Percentiles rank a stretch among this genome's conserved stretches.
Conservation (phyloP, 2,797 vertebrate genomes). For the Pampus argenteus region DNA sequence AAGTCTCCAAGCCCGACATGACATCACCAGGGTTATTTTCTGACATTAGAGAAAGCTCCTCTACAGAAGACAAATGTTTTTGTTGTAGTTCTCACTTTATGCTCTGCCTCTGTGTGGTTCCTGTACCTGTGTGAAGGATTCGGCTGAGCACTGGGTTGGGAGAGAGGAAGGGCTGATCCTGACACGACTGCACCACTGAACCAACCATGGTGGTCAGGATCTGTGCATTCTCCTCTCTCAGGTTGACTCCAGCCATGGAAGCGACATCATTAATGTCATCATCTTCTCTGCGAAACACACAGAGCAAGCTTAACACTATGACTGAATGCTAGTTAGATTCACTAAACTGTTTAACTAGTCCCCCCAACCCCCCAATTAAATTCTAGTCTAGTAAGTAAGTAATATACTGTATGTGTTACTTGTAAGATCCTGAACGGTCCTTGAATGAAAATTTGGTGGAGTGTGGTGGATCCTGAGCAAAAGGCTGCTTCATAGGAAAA, state of each 20-base stretch:
- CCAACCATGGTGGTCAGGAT: slow-evolving; percentile 88
- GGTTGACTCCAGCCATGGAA: slow-evolving; percentile 90
- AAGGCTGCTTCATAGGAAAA: slow-evolving; percentile 42
- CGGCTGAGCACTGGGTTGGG: slow-evolving; percentile 80
- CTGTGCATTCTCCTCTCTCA: slow-evolving; percentile 88
- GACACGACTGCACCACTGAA: slow-evolving; percentile 89
- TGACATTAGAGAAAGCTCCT: no score
- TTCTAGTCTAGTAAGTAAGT: not conserved
- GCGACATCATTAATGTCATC: slow-evolving; percentile 91
- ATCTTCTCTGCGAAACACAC: slow-evolving; percentile 82
- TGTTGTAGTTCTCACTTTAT: not conserved
- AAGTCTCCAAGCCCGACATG: no score
- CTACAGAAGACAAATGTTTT: no score
- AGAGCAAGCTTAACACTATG: not conserved
- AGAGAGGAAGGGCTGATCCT: slow-evolving; percentile 91
- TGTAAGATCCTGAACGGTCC: slow-evolving; percentile 75
- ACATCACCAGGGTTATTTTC: no score
- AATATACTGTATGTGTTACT: slow-evolving; percentile 60
- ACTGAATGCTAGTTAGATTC: not conserved
- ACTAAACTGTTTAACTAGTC: not conserved
- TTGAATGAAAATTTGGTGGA: slow-evolving; percentile 57
- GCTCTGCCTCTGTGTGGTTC: not conserved
- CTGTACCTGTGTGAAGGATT: slow-evolving; percentile 89
- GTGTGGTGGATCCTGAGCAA: slow-evolving; percentile 47
- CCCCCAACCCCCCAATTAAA: not conserved